Evolutionary conservation across 2,113 vertebrate genomes (phyloP).

Genomic region (Heterotilapia buettikoferi): DNA sequence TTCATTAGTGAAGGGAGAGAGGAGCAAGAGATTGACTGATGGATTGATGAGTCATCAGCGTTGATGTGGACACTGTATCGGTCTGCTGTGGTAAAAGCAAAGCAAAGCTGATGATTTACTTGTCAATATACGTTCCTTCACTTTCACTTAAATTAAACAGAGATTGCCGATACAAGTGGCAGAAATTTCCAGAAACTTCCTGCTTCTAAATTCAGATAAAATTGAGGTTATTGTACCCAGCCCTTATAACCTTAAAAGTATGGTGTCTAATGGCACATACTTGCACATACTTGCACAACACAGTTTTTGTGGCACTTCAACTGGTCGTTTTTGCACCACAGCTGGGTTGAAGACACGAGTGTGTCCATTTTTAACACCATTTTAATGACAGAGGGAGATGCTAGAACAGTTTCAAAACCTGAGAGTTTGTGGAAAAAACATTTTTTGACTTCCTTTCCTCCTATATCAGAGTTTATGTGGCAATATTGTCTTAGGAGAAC

Average conservation of each 20-base stretch:
- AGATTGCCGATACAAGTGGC: rapidly evolving
- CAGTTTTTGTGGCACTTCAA: neutral
- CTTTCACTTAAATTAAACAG: neutral
- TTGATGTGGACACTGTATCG: neutral
- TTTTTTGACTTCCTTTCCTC: neutral
- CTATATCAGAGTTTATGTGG: neutral
- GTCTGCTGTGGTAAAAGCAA: neutral
- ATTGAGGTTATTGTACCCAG: neutral
- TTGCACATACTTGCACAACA: neutral
- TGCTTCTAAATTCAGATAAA: neutral
- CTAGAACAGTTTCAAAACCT: neutral
- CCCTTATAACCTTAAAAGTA: neutral
- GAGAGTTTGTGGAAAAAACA: neutral
- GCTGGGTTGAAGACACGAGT: neutral
- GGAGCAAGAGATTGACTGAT: neutral
- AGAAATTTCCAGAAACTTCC: neutral
- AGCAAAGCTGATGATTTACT: neutral
- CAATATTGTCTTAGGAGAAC: neutral
- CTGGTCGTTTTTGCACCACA: neutral
- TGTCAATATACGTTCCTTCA: neutral
- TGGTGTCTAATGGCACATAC: neutral
- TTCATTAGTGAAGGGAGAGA: neutral
- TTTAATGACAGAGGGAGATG: neutral
- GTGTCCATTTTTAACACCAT: neutral
- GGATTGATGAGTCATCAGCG: rapidly evolving